Evolutionary conservation across 2,797 vertebrate species (phyloP).

Genomic region (Lepus oiostolus): DNA sequence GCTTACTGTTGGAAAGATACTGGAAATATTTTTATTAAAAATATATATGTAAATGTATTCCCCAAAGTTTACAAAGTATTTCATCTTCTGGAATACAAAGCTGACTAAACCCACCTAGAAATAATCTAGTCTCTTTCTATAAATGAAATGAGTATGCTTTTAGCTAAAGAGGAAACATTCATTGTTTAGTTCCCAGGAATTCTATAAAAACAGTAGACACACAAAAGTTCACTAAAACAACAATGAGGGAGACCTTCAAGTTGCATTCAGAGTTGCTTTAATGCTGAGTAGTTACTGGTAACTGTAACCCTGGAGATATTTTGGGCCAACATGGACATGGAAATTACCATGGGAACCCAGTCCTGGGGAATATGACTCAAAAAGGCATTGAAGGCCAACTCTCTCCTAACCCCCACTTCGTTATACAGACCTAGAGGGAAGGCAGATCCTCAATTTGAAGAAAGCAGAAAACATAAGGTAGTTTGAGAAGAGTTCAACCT

Average conservation of each 20-base stretch:
- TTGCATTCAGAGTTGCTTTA: constrained; percentile 34
- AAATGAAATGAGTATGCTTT: constrained; percentile 63
- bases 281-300: not conserved
- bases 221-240: constrained; percentile 38
- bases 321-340: not conserved
- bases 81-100: constrained; percentile 58
- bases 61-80: constrained; percentile 10
- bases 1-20: constrained; percentile 20
- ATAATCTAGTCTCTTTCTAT: constrained; percentile 57
- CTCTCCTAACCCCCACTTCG: not conserved
- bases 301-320: not conserved
- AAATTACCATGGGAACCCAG: not conserved
- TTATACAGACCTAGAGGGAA: not conserved
- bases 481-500: not conserved
- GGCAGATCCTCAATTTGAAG: not conserved
- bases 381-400: not conserved
- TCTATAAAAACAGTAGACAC: constrained; percentile 17
- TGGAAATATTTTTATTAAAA: constrained; percentile 62
- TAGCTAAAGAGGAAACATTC: constrained; percentile 9
- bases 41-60: constrained; percentile 64
- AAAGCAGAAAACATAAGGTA: not conserved
- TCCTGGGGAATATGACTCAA: not conserved
- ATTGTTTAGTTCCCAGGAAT: constrained; percentile 52
- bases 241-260: not conserved
- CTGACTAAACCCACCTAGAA: constrained; percentile 43